A percentile compares a stretch with the other conserved stretches of the same genome.
phyloP scores from a whole-genome alignment of 2,113 vertebrate genomes.

The Xyliphius kryptos region DNA sequence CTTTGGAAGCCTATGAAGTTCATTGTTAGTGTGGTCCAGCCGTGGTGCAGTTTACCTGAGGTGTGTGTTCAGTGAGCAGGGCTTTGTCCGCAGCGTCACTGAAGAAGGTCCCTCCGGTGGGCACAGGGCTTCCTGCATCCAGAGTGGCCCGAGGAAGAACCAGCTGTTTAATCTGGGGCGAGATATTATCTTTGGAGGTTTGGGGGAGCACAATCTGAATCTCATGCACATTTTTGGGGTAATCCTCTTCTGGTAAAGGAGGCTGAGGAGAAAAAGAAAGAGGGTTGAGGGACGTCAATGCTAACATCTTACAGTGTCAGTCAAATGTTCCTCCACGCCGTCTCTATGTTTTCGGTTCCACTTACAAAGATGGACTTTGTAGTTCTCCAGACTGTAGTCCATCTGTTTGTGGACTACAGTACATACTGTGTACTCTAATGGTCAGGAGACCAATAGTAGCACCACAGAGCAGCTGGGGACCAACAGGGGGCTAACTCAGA shows the following conservation, averaged over 20 bases:
- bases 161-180: conserved; percentile 18
- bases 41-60: conserved; percentile 56
- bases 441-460: too few species aligned
- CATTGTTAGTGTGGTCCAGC: not conserved
- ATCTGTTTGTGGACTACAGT: too few species aligned
- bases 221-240: conserved; percentile 36
- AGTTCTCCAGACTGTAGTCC: too few species aligned
- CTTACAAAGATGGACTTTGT: too few species aligned
- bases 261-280: conserved; percentile 59
- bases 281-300: not conserved
- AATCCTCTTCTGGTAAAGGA: conserved; percentile 80
- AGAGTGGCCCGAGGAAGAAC: conserved; percentile 46
- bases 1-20: not conserved
- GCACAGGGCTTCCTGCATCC: conserved; percentile 19
- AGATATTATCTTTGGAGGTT: conserved; percentile 46
- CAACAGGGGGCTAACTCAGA: too few species aligned
- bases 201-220: not conserved
- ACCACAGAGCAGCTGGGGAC: too few species aligned
- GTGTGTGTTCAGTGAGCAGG: conserved; percentile 47
- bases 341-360: too few species aligned
- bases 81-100: conserved; percentile 45
- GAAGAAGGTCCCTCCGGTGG: conserved; percentile 54
- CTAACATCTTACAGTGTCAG: too few species aligned
- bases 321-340: too few species aligned
- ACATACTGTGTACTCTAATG: too few species aligned